phyloP scores from a whole-genome alignment of 1,140 invertebrate genomes.

The Papilio glaucus region DNA sequence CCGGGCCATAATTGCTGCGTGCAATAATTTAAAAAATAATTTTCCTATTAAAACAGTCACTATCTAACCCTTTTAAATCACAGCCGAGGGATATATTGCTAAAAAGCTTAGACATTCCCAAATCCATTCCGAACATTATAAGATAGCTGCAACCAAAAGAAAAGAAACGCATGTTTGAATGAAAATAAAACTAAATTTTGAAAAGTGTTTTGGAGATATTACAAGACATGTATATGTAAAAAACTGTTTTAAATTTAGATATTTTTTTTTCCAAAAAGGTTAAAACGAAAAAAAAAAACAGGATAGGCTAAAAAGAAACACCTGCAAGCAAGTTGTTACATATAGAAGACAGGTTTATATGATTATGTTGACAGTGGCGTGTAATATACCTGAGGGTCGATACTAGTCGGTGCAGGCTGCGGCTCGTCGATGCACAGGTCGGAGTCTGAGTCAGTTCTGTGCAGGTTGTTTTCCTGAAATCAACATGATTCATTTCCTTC shows the following conservation, averaged over 20 bases:
- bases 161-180: constrained; percentile 47
- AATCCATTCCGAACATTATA: constrained; percentile 81
- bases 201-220: constrained; percentile 29
- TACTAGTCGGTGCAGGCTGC: constrained; percentile 70
- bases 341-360: neutral
- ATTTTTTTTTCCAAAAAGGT: neutral
- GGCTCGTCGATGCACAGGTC: constrained; percentile 93
- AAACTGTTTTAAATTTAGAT: neutral
- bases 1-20: constrained; percentile 82
- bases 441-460: constrained; percentile 91
- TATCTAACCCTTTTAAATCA: constrained; percentile 72
- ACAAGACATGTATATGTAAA: neutral
- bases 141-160: constrained; percentile 79
- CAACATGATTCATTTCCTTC: too few species aligned
- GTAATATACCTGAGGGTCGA: constrained; percentile 77
- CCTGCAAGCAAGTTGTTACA: neutral
- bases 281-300: neutral
- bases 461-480: constrained; percentile 85
- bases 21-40: constrained; percentile 69
- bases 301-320: neutral
- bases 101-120: constrained; percentile 79
- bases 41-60: constrained; percentile 65
- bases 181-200: constrained; percentile 29
- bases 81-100: constrained; percentile 72
- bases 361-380: constrained; percentile 24